Base-by-base conservation (phyloP, 1,140 invertebrate genomes). In the Trichoplusia ni region DNA sequence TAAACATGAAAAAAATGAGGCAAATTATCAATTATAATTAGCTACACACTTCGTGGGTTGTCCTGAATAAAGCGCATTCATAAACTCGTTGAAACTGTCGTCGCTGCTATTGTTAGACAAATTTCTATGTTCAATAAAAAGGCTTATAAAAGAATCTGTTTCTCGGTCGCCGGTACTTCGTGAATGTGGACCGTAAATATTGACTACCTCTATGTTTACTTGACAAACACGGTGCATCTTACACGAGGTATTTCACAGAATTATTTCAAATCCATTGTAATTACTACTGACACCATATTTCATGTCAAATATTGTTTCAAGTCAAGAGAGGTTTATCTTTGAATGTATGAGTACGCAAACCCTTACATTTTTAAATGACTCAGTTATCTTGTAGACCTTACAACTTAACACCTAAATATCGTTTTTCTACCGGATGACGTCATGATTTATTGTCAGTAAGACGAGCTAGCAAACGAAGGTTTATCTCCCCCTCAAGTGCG, bases 21-120 rank as follows among this genome's bases (percentile, higher is more conserved):
- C 71, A 67, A 82, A 86, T 86, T 86, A 82, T 82, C 84, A 86
- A 83, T 86, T 89, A 86, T 86, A 89, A 89, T 86, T 85, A 84
- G 73, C 66, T 40, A 25, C 51, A 61, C 18, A 65, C 59, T 65
- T 65, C 60, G 63, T 66, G 19, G 35, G 33, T 42, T 51, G 63
- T 51, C 61, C 9, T 61, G 14, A 37, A 64, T 64, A 37, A 21
- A 40, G 31, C 18, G 21, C 46, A 51, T 66, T 13, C 7, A 7
- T 7, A 18, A 14, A 4, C 46, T 18, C n/a, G 46, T 49, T 31
- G 18, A 49, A 14, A 29, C 18, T 18, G 25, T 49, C 14, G 33
- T 56, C 11, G 29, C 19, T 8, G 38, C 33, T 19, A 37, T 54
- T 54, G 33, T 54, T 54, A 25, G 9, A 59, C 27, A 59, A 58